Conservation (phyloP, 2,797 vertebrate species). For the Taeniopygia guttata region DNA sequence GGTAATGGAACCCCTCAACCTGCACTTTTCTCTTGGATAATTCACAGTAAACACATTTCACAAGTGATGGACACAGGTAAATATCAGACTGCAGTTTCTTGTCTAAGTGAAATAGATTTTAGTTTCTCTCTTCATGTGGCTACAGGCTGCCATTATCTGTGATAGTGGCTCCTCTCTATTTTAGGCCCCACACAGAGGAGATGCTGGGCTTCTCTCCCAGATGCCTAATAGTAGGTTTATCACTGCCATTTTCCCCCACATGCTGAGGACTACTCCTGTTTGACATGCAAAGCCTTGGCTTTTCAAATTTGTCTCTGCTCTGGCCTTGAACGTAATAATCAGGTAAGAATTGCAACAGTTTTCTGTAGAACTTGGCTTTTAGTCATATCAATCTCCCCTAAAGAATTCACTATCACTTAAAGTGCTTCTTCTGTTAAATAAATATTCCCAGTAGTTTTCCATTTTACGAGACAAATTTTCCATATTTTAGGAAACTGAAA, state of each 20-base stretch:
- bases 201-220: conserved; percentile 41
- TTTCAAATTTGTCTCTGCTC: conserved; percentile 12
- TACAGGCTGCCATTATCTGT: conserved; percentile 58
- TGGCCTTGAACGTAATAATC: conserved; percentile 31
- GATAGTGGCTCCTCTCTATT: conserved; percentile 28
- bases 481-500: not conserved
- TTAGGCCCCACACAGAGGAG: conserved; percentile 46
- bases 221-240: conserved; percentile 59
- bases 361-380: not conserved
- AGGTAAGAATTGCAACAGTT: not conserved
- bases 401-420: not conserved
- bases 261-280: conserved; percentile 39
- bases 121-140: conserved; percentile 49
- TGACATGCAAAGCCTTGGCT: conserved; percentile 30
- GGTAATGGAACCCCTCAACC: conserved; percentile 48
- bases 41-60: conserved; percentile 68
- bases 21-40: conserved; percentile 70
- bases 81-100: conserved; percentile 61
- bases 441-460: not conserved
- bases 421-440: not conserved
- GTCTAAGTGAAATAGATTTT: conserved; percentile 60
- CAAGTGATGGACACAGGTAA: conserved; percentile 64
- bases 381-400: not conserved
- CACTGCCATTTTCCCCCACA: conserved; percentile 54
- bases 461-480: not conserved